These are phyloP conservation scores for Melolontha melolontha DNA, from an alignment of 2,888 invertebrate species.

Conservation along the genomic window DNA sequence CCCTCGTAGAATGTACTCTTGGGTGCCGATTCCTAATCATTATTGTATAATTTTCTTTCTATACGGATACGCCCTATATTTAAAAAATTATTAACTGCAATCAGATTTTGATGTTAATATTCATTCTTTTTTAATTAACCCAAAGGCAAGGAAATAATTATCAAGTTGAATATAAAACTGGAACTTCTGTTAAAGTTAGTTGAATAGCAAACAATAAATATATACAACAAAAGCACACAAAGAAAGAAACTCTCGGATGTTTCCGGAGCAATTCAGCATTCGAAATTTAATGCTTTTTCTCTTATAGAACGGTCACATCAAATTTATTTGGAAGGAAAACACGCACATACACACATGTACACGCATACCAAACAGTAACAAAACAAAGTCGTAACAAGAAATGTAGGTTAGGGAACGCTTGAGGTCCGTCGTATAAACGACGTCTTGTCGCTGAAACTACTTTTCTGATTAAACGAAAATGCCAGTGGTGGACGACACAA, in stretches of 20 bases:
- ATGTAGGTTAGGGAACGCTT: conserved; percentile 55
- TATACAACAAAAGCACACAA: conserved; percentile 5
- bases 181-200: not conserved
- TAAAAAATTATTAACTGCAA: too few species aligned
- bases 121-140: too few species aligned
- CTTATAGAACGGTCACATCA: conserved; percentile 47
- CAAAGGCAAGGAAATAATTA: too few species aligned
- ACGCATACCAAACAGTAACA: conserved; percentile 50
- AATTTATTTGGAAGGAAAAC: conserved; percentile 54
- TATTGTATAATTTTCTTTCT: too few species aligned
- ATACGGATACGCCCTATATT: too few species aligned
- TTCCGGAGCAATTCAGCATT: conserved; percentile 17
- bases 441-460: conserved; percentile 37
- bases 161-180: not conserved
- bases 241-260: conserved; percentile 14
- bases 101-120: too few species aligned
- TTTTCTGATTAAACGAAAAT: conserved; percentile 35
- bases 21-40: too few species aligned
- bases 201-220: conserved; percentile 10
- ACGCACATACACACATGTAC: conserved; percentile 5
- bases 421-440: conserved; percentile 49
- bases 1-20: too few species aligned
- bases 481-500: conserved; percentile 36
- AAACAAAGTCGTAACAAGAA: conserved; percentile 60
- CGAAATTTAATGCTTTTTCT: conserved; percentile 45